Percentiles rank a stretch among this genome's conserved stretches.
Evolutionary conservation across 2,888 invertebrate species (phyloP).

Genomic region (Danaus chrysippus): DNA sequence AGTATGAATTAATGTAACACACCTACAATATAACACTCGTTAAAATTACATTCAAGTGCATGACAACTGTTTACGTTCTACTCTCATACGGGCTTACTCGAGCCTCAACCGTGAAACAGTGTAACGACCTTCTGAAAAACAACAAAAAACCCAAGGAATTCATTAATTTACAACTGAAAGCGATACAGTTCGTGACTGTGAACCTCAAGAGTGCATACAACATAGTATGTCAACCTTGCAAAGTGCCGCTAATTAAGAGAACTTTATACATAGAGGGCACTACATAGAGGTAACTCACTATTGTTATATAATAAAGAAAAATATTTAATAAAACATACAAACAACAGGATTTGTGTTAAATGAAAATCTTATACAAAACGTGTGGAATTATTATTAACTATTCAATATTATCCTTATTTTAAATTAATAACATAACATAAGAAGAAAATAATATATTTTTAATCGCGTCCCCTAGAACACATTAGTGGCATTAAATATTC

Average conservation of each 20-base stretch:
- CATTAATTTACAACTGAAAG: slow-evolving; percentile 25
- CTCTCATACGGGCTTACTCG: too few relatives aligned
- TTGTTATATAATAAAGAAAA: background rate
- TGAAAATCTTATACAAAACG: too few relatives aligned
- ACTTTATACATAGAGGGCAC: background rate
- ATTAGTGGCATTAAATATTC: background rate
- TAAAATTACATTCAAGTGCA: too few relatives aligned
- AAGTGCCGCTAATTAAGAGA: slow-evolving; percentile 37
- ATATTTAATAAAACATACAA: too few relatives aligned
- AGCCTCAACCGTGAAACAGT: background rate
- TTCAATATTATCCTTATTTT: too few relatives aligned
- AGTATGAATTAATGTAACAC: too few relatives aligned
- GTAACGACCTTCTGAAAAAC: slow-evolving; percentile 13
- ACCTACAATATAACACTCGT: too few relatives aligned
- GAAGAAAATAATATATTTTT: too few relatives aligned
- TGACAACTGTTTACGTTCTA: too few relatives aligned
- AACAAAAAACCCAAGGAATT: slow-evolving; percentile 17
- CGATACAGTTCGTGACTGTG: slow-evolving; percentile 38
- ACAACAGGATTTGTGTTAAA: too few relatives aligned
- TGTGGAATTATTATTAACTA: too few relatives aligned
- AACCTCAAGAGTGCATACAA: slow-evolving; percentile 42
- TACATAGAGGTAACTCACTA: background rate
- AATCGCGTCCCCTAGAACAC: background rate
- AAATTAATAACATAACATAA: too few relatives aligned
- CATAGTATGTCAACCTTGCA: slow-evolving; percentile 43